These are phyloP conservation scores for Callipepla squamata DNA, from an alignment of 2,113 vertebrate species.

Conservation along the genomic window DNA sequence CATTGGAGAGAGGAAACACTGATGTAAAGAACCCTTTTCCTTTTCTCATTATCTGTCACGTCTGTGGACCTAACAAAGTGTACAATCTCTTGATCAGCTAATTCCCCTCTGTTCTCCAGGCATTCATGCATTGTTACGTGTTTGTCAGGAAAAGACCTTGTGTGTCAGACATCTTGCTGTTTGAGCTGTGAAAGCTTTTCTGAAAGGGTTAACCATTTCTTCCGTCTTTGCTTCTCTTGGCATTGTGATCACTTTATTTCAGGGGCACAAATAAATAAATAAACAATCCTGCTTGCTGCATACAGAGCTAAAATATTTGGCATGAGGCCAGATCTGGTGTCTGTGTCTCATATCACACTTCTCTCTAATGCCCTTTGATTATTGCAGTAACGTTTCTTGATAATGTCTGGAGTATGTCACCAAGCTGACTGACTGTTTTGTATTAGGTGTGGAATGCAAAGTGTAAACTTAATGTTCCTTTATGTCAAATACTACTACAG, in stretches of 20 bases:
- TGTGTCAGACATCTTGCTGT: background rate
- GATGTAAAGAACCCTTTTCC: background rate
- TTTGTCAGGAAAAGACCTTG: conserved; percentile 10
- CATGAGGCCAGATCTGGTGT: background rate
- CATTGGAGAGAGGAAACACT: background rate
- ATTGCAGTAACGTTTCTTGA: conserved; percentile 27
- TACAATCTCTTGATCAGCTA: background rate
- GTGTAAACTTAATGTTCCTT: background rate
- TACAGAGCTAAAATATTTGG: conserved; percentile 30
- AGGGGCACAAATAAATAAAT: background rate
- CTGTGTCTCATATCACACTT: background rate
- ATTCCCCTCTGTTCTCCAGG: conserved; percentile 22
- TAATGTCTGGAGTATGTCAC: background rate
- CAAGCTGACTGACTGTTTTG: background rate
- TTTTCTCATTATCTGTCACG: background rate
- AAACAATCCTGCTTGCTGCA: background rate
- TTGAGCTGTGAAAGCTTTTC: conserved; percentile 1
- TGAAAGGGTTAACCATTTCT: background rate
- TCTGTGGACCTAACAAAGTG: background rate
- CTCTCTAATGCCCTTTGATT: background rate
- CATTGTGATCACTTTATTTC: background rate
- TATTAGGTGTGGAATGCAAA: background rate
- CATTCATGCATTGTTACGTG: background rate
- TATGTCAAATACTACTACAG: background rate
- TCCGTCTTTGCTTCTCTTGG: background rate